phyloP scores from a whole-genome alignment of 2,113 vertebrate species.

The Promerops cafer region DNA sequence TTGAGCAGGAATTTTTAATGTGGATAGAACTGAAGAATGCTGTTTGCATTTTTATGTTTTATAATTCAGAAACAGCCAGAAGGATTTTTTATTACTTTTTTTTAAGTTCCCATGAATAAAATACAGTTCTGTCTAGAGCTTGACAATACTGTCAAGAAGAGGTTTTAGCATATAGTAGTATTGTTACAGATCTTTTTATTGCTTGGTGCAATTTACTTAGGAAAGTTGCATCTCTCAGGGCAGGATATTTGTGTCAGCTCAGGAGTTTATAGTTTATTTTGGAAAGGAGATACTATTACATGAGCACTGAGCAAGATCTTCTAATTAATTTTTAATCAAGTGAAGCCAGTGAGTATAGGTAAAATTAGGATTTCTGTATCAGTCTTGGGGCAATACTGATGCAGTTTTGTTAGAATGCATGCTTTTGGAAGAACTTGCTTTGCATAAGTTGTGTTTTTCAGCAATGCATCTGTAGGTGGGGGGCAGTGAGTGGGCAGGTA shows the following conservation, averaged over 20 bases:
- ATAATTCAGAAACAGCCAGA: neutral
- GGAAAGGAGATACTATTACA: neutral
- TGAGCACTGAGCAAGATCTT: neutral
- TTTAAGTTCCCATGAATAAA: neutral
- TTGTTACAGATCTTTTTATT: neutral
- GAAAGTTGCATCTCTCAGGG: neutral
- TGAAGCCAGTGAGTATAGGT: fast-evolving
- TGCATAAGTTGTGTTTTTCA: neutral
- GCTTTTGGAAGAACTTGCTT: neutral
- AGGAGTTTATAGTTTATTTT: neutral
- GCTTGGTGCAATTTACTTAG: neutral
- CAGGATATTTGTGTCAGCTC: neutral
- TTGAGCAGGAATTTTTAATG: neutral
- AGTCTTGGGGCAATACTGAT: neutral
- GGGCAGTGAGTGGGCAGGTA: too few relatives aligned
- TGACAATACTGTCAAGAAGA: neutral
- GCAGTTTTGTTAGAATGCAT: neutral
- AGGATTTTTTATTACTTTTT: neutral
- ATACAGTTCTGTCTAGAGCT: neutral
- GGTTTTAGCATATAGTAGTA: neutral
- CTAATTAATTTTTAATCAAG: neutral
- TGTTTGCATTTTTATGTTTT: neutral
- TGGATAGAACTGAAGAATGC: neutral
- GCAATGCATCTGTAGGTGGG: neutral
- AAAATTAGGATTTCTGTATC: neutral